Evolutionary conservation across 2,888 invertebrate species (phyloP), one percentile per base, ranked within the genome.

Genomic region (Andrena praecox): DNA sequence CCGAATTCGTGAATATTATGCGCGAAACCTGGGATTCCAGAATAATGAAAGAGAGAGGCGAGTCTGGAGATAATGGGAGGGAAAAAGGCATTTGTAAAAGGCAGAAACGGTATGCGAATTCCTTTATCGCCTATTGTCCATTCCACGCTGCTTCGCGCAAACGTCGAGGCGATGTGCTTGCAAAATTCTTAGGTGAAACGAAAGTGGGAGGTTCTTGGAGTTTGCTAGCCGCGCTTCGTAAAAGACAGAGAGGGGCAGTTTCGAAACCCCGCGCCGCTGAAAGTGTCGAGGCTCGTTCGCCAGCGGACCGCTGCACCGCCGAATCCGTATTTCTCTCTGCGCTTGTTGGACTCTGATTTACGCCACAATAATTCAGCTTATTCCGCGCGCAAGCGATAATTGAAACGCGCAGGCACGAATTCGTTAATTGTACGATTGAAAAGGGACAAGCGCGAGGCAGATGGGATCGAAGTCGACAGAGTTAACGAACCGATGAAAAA

Each of bases 401-500:
- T 67, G 60, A 71, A 70, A 42, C 27, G 29, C 42, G 8, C 33
- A 0, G 59, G 50, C 72, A 35, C 59, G 82, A 68, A 82, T 87
- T 77, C 74, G 75, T 82, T 86, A 85, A 86, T 87, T 86, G 79
- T 73, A 71, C 35, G 69, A 71, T 71, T 54, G 50, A 68, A 24
- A 60, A 66, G 70, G 71, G 66, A 56, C 8, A 29, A 62, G 48
- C 12, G 24, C 20, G 59, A 54, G 42, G 54, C 63, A 70, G 63
- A 70, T 50, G 60, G 64, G 60, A 31, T 56, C 63, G 70, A 73
- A 63, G 82, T 62, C 69, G 76, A 80, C 82, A 74, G 77, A 77
- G 84, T 88, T 91, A 91, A 91, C 90, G 91, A 91, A 91, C 89
- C 88, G 87, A 90, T 89, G 87, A 90, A 90, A 91, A 89, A 88